Conservation (phyloP, 2,888 invertebrate genomes). For the Aspidapion aeneum region DNA sequence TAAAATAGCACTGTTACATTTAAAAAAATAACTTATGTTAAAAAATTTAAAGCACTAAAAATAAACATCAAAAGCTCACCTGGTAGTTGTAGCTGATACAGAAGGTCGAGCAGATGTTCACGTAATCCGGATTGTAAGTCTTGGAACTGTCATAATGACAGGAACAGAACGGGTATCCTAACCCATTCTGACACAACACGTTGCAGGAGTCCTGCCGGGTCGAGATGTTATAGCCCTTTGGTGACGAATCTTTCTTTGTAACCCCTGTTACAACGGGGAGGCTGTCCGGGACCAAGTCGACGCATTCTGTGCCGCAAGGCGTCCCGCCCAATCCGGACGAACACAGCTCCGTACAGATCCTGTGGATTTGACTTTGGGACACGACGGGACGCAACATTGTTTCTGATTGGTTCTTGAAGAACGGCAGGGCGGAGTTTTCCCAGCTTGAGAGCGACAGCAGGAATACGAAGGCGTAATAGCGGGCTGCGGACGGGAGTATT, state of each 20-base stretch:
- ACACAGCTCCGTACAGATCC: conserved; percentile 48
- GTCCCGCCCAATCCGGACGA: conserved; percentile 52
- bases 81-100: conserved; percentile 45
- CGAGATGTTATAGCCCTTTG: conserved; percentile 32
- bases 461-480: conserved; percentile 27
- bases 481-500: conserved; percentile 28
- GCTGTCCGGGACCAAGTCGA: conserved; percentile 51
- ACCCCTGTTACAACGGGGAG: conserved; percentile 35
- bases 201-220: conserved; percentile 57
- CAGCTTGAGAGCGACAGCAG: conserved; percentile 24
- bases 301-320: conserved; percentile 53
- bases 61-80: conserved; percentile 14
- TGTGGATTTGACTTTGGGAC: conserved; percentile 38
- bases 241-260: conserved; percentile 17
- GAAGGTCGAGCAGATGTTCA: conserved; percentile 52
- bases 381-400: conserved; percentile 41
- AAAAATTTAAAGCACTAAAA: neutral
- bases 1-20: too few species aligned
- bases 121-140: conserved; percentile 46
- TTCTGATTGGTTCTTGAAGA: conserved; percentile 19
- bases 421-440: conserved; percentile 16
- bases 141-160: conserved; percentile 39
- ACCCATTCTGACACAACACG: conserved; percentile 56
- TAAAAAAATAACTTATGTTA: too few species aligned
- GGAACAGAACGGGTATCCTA: conserved; percentile 59